These are phyloP conservation scores for Oikopleura albicans DNA, from an alignment of 23 tunicate species.

Conservation along the genomic window DNA sequence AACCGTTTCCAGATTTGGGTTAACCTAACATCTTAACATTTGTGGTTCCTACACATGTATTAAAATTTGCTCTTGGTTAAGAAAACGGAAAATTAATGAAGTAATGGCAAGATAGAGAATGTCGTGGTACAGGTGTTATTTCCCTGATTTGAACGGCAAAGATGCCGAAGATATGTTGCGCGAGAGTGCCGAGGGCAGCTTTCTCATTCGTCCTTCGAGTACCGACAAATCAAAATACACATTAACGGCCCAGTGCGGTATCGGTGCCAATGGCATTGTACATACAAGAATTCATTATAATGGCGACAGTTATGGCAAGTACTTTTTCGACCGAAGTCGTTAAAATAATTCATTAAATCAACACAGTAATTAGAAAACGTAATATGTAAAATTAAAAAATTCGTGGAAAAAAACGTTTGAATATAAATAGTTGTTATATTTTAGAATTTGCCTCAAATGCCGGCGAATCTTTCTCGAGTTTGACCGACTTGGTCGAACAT, in stretches of 20 bases:
- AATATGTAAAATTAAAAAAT: background rate
- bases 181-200: background rate
- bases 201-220: background rate
- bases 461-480: background rate
- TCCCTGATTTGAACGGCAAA: background rate
- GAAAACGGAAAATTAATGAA: too few relatives aligned
- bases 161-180: background rate
- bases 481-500: background rate
- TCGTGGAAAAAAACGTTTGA: background rate
- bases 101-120: too few relatives aligned
- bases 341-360: too few relatives aligned
- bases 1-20: too few relatives aligned
- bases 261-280: background rate
- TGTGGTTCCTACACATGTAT: too few relatives aligned
- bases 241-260: background rate
- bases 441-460: background rate
- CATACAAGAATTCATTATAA: background rate
- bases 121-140: background rate
- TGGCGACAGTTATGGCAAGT: slow-evolving; percentile 2
- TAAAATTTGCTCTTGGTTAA: too few relatives aligned
- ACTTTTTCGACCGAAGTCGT: background rate
- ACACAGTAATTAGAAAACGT: too few relatives aligned
- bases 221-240: background rate
- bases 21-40: too few relatives aligned
- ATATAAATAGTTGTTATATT: background rate